Conservation (phyloP, 2,113 vertebrate genomes). For the Pygoscelis antarcticus region DNA sequence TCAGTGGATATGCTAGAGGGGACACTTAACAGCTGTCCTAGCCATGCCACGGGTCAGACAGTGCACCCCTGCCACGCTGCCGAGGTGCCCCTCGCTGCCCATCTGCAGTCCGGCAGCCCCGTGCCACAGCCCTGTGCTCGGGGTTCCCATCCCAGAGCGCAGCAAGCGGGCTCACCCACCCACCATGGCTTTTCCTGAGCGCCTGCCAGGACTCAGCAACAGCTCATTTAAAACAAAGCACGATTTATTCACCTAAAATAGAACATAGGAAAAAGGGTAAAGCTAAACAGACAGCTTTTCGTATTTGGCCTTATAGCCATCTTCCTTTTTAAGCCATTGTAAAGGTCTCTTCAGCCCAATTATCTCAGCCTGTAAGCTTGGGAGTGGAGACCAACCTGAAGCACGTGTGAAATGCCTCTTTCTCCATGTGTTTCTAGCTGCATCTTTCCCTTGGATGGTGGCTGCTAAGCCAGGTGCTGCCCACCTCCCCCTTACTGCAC, state of each 20-base stretch:
- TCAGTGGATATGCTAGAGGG: background rate
- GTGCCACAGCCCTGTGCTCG: accelerated
- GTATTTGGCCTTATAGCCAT: background rate
- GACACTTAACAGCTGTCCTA: background rate
- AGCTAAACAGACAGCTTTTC: background rate
- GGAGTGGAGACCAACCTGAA: background rate
- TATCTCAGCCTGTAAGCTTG: background rate
- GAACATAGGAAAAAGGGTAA: background rate
- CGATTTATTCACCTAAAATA: background rate
- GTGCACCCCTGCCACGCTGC: background rate
- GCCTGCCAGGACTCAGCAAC: background rate
- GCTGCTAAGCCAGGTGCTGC: background rate
- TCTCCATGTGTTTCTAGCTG: background rate
- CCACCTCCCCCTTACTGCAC: background rate
- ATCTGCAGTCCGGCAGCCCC: accelerated
- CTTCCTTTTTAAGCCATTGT: background rate
- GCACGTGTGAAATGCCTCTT: background rate
- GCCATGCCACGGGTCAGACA: accelerated
- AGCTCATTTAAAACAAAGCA: background rate
- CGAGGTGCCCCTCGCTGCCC: accelerated
- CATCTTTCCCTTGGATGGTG: background rate
- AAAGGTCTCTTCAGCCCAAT: background rate
- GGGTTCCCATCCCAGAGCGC: accelerated
- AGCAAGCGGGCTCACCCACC: background rate
- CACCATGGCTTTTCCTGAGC: background rate